These are phyloP conservation scores for Leistus spinibarbis DNA, from an alignment of 2,888 invertebrate species.

Conservation along the genomic window DNA sequence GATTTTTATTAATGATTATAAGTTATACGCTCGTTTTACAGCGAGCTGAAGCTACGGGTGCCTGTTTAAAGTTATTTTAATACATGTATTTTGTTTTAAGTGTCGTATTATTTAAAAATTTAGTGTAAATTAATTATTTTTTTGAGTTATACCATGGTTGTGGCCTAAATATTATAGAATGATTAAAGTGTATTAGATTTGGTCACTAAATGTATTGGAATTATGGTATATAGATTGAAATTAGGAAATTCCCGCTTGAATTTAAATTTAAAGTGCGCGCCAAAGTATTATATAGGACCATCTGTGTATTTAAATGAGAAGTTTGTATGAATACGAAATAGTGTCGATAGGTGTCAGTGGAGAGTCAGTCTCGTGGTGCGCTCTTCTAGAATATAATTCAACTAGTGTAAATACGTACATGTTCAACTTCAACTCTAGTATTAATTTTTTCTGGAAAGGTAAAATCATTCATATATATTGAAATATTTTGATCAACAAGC, in stretches of 20 bases:
- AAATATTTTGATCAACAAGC: not conserved
- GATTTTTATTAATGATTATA: no score
- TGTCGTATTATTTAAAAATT: no score
- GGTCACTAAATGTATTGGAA: not conserved
- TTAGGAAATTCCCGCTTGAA: not conserved
- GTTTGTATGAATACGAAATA: not conserved
- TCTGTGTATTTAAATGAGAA: not conserved
- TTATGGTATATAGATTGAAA: not conserved
- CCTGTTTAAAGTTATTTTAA: no score
- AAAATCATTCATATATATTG: constrained; percentile 12
- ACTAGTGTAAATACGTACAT: constrained; percentile 29
- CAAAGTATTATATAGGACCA: not conserved
- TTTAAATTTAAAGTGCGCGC: not conserved
- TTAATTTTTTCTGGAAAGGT: constrained; percentile 32
- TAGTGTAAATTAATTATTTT: no score
- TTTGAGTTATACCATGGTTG: no score
- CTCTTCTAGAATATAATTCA: constrained; percentile 24
- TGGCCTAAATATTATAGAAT: no score
- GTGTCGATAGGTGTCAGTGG: constrained; percentile 4
- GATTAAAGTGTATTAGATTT: no score
- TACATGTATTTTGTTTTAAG: no score
- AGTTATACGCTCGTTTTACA: no score
- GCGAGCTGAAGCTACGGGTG: no score
- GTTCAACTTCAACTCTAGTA: constrained; percentile 36
- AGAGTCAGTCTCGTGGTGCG: not conserved